Evolutionary conservation across 35 echinoderm and acorn worm genomes (phyloP), one percentile per base, ranked within the genome.

Genomic region (Ophiothrix spiculata): DNA sequence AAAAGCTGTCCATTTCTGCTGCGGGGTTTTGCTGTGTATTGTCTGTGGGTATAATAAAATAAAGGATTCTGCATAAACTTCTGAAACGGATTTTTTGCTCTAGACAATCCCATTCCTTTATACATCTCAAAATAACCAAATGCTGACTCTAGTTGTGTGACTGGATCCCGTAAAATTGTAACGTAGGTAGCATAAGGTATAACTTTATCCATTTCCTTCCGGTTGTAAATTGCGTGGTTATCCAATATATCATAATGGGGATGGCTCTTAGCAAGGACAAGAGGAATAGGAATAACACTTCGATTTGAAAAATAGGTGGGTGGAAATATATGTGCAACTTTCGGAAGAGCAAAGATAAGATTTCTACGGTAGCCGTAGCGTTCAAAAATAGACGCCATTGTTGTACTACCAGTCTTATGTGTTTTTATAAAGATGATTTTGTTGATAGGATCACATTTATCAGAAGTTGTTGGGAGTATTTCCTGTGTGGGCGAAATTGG

Each of bases 1-100:
- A 73, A 92, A 25, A 96, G 42, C 78, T 89, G 86, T 1, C 93
- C 89, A 32, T 96, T 96, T 77, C 90, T 74, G 8, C 81, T 91
- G 32, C 38, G 77, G 14, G 36, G 29, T 69, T 69, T 77, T 40
- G 36, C 38, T 35, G 81, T 73, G 74, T 91, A 91, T 4, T 36
- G 39, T 14, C 80, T 81, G 2, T 75, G 46, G 3, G 74, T 56
- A 25, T 81, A 88, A 39, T 86, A 96, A 13, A 82, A 88, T 17
- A 17, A 56, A 31, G 93, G 93, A 19, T 95, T 33, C 1, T 85
- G 28, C 84, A 95, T 91, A 40, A 95, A 95, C 13, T 64, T 84
- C 29, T 87, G 45, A 38, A 95, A 81, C 32, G 88, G 83, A 29
- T 95, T 82, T 0, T 2, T 25, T 33, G 46, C 0, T 0, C 76